phyloP scores from a whole-genome alignment of 1,140 invertebrate genomes.

The Andricus grossulariae region DNA sequence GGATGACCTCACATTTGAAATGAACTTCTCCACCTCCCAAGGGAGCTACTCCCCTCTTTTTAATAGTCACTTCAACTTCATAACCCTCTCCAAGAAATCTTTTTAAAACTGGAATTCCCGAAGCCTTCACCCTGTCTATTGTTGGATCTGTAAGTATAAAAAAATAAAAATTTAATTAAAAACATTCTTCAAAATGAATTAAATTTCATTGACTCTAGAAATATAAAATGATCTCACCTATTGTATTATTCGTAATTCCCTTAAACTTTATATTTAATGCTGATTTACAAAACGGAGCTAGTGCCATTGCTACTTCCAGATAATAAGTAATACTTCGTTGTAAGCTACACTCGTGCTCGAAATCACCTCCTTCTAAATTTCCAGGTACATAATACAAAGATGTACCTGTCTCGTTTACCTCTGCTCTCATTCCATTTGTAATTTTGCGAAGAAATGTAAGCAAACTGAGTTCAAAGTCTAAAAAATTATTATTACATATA shows the following conservation, averaged over 20 bases:
- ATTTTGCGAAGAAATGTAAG: slow-evolving; percentile 93
- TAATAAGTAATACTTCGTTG: slow-evolving; percentile 93
- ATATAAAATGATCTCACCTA: slow-evolving; percentile 62
- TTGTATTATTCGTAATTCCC: slow-evolving; percentile 92
- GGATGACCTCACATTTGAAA: slow-evolving; percentile 90
- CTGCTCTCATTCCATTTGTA: slow-evolving; percentile 94
- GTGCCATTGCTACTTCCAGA: slow-evolving; percentile 89
- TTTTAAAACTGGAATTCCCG: slow-evolving; percentile 87
- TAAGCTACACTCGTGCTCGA: slow-evolving; percentile 91
- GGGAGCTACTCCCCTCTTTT: slow-evolving; percentile 88
- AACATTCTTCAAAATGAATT: slow-evolving; percentile 25
- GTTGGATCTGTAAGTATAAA: slow-evolving; percentile 80
- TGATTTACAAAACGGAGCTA: slow-evolving; percentile 97
- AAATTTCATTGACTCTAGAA: slow-evolving; percentile 7
- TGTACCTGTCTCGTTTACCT: slow-evolving; percentile 96
- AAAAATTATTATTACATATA: slow-evolving; percentile 54
- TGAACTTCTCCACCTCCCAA: slow-evolving; percentile 93
- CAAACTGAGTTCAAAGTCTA: slow-evolving; percentile 95
- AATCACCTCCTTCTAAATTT: slow-evolving; percentile 88
- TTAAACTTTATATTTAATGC: slow-evolving; percentile 87
- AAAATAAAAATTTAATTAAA: slow-evolving; percentile 35
- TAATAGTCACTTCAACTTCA: slow-evolving; percentile 90
- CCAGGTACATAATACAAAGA: slow-evolving; percentile 92
- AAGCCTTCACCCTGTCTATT: slow-evolving; percentile 89
- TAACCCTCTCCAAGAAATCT: slow-evolving; percentile 92